phyloP scores from a whole-genome alignment of 2,113 vertebrate genomes.

The Oreochromis spilurus region DNA sequence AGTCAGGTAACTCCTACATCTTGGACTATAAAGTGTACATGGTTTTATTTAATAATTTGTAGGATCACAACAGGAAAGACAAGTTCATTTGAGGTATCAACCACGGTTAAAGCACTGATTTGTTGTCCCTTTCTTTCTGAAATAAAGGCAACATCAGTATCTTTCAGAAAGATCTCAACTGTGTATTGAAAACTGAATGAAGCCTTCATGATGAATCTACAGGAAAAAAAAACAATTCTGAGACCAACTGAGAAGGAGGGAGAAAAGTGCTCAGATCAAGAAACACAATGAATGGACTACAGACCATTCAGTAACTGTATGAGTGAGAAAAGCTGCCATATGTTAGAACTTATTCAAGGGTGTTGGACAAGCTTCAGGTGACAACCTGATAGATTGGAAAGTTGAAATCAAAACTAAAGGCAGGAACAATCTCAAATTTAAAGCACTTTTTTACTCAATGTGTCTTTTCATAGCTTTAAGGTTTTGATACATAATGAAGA shows the following conservation, averaged over 20 bases:
- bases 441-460: not conserved
- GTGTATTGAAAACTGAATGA: not conserved
- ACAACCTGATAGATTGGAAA: not conserved
- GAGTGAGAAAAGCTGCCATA: not conserved
- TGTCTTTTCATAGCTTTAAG: not conserved
- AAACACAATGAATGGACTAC: not conserved
- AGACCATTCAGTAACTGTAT: not conserved
- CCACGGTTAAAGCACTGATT: too few relatives aligned
- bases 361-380: not conserved
- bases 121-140: too few relatives aligned
- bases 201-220: not conserved
- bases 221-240: rapidly evolving
- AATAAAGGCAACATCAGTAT: not conserved
- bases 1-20: not conserved
- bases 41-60: not conserved
- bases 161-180: not conserved
- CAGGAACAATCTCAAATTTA: not conserved
- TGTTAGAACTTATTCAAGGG: not conserved
- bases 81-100: not conserved
- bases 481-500: not conserved
- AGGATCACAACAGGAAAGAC: not conserved
- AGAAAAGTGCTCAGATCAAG: not conserved
- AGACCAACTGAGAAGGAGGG: not conserved
- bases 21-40: not conserved
- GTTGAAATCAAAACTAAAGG: not conserved